Conservation (phyloP, 2,888 invertebrate genomes). For the Trachelus troglodyta region DNA sequence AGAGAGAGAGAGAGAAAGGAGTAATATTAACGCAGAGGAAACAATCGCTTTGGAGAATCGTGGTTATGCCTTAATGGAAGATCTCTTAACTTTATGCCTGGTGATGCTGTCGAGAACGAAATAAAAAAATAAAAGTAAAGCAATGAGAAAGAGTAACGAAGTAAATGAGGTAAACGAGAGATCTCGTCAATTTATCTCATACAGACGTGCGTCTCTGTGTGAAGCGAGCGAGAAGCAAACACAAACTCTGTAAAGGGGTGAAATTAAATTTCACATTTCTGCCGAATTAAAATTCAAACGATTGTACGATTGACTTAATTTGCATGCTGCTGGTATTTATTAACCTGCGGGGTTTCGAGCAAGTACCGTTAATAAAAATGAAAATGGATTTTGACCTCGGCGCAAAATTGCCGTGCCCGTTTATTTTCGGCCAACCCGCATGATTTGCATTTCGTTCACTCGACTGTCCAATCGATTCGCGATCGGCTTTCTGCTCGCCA, state of each 20-base stretch:
- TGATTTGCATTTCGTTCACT: neutral
- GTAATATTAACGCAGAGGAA: neutral
- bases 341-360: slow-evolving; percentile 25
- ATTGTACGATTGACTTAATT: slow-evolving; percentile 44
- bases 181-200: neutral
- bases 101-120: neutral
- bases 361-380: slow-evolving; percentile 30
- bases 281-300: slow-evolving; percentile 47
- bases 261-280: slow-evolving; percentile 40
- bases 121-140: neutral
- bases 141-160: neutral
- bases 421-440: slow-evolving; percentile 17
- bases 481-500: neutral
- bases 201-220: neutral
- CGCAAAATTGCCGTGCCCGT: slow-evolving; percentile 30
- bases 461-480: neutral
- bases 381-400: slow-evolving; percentile 24
- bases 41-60: neutral
- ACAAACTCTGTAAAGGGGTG: neutral
- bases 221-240: neutral
- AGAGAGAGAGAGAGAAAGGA: too few relatives aligned
- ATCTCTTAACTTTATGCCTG: neutral
- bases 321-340: slow-evolving; percentile 43
- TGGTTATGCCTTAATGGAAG: neutral
- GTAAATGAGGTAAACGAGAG: neutral